A percentile compares a stretch with the other conserved stretches of the same genome.
Evolutionary conservation across 2,888 invertebrate species (phyloP).

Genomic region (Lumbricus terrestris): DNA sequence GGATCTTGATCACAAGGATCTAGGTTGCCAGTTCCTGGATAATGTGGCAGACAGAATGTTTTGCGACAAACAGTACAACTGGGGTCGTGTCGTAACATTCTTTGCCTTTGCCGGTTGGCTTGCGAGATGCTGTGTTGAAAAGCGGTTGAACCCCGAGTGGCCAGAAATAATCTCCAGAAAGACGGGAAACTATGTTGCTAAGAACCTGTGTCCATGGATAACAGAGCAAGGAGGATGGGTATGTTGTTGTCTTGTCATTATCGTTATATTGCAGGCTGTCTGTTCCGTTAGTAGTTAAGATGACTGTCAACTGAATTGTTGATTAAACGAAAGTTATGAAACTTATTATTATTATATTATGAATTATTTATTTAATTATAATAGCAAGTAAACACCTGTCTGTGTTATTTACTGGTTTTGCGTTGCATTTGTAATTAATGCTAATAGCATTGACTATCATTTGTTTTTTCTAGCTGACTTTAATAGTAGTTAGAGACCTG

Average conservation of each 20-base stretch:
- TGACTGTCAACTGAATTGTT: no score
- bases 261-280: background rate
- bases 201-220: slow-evolving; percentile 53
- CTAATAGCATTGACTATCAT: background rate
- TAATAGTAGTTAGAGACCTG: no score
- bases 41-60: slow-evolving; percentile 55
- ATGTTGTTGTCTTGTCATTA: slow-evolving; percentile 36
- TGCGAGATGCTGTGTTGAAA: slow-evolving; percentile 43
- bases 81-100: slow-evolving; percentile 56
- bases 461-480: background rate
- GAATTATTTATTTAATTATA: no score
- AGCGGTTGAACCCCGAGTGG: background rate
- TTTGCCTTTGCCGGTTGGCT: slow-evolving; percentile 54
- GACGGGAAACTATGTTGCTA: slow-evolving; percentile 53
- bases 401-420: background rate
- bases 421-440: no score
- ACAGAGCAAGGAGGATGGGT: slow-evolving; percentile 56
- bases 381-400: no score
- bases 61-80: slow-evolving; percentile 54
- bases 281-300: no score
- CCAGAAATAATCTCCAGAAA: slow-evolving; percentile 37
- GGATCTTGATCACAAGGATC: slow-evolving; percentile 42
- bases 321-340: no score
- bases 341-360: no score
- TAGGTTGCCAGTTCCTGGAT: slow-evolving; percentile 32